Percentiles rank a stretch among this genome's conserved stretches.
Evolutionary conservation across 2,113 vertebrate genomes (phyloP).

Genomic region (Fregetta grallaria): DNA sequence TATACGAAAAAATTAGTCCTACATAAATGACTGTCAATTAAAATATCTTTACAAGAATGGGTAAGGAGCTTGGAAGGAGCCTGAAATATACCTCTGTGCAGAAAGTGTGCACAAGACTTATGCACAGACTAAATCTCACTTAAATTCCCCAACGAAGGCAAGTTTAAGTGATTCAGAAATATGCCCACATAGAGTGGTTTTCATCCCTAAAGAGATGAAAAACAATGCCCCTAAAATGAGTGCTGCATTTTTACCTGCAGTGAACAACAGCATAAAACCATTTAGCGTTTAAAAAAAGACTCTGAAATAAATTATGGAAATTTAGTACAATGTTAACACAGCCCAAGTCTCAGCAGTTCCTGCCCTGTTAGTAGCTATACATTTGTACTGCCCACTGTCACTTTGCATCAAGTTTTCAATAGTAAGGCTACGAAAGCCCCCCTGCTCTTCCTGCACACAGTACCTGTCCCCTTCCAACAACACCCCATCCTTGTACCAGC

Average conservation of each 20-base stretch:
- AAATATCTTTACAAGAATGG: slow-evolving; percentile 31
- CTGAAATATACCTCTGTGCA: not conserved
- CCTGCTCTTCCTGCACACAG: slow-evolving; percentile 82
- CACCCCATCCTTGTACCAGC: slow-evolving; percentile 88
- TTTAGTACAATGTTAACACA: slow-evolving; percentile 81
- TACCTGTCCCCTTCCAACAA: slow-evolving; percentile 80
- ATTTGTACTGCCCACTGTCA: slow-evolving; percentile 91
- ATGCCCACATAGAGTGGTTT: not conserved
- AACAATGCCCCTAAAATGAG: slow-evolving; percentile 52
- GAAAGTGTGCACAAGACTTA: slow-evolving; percentile 6
- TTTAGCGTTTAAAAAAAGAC: not conserved
- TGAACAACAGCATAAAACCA: not conserved
- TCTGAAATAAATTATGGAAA: not conserved
- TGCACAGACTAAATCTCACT: not conserved
- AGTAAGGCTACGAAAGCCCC: slow-evolving; percentile 85
- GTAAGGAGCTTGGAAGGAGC: not conserved
- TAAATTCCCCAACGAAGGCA: not conserved
- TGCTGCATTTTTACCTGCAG: slow-evolving; percentile 17
- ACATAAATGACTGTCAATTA: not conserved
- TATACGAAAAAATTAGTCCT: not conserved
- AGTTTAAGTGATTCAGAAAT: slow-evolving; percentile 1
- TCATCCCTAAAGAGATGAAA: slow-evolving; percentile 24
- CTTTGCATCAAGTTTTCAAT: slow-evolving; percentile 80
- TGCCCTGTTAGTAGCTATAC: slow-evolving; percentile 83
- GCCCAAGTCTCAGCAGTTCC: slow-evolving; percentile 84